Conservation (phyloP, 2,797 vertebrate genomes). For the Gorsachius magnificus region DNA sequence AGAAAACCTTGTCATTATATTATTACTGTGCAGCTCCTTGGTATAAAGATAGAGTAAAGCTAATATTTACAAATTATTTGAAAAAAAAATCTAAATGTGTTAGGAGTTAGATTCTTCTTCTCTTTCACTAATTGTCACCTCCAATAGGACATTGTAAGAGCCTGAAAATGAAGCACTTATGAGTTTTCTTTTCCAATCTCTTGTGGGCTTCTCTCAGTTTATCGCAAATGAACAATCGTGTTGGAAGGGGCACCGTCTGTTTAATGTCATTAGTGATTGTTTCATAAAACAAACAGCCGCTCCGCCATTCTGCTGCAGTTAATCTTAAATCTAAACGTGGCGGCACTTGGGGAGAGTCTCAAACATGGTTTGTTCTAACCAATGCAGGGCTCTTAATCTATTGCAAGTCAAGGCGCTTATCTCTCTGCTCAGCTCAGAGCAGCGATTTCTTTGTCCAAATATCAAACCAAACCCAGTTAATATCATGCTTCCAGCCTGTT, state of each 20-base stretch:
- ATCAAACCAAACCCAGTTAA: conserved; percentile 74
- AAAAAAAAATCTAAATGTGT: background rate
- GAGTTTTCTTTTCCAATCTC: conserved; percentile 78
- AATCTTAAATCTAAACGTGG: conserved; percentile 83
- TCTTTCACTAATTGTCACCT: conserved; percentile 68
- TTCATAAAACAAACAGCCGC: conserved; percentile 82
- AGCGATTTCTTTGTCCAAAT: conserved; percentile 81
- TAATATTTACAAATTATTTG: conserved; percentile 62
- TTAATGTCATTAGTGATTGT: conserved; percentile 84
- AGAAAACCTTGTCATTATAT: conserved; percentile 59
- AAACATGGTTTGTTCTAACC: conserved; percentile 74
- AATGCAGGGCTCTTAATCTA: conserved; percentile 78
- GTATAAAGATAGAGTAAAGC: conserved; percentile 54
- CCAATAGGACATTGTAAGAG: conserved; percentile 60
- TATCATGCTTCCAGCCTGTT: conserved; percentile 55
- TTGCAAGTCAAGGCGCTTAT: conserved; percentile 78
- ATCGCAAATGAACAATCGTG: conserved; percentile 79
- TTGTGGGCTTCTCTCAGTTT: conserved; percentile 77
- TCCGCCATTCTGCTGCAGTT: conserved; percentile 72
- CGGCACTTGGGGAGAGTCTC: conserved; percentile 73
- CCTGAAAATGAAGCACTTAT: conserved; percentile 71
- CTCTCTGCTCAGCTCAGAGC: conserved; percentile 75
- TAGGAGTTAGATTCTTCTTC: conserved; percentile 20
- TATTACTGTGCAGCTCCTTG: conserved; percentile 46
- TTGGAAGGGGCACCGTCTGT: conserved; percentile 81